phyloP scores from a whole-genome alignment of 2,113 vertebrate genomes.

The Amazona guildingii region DNA sequence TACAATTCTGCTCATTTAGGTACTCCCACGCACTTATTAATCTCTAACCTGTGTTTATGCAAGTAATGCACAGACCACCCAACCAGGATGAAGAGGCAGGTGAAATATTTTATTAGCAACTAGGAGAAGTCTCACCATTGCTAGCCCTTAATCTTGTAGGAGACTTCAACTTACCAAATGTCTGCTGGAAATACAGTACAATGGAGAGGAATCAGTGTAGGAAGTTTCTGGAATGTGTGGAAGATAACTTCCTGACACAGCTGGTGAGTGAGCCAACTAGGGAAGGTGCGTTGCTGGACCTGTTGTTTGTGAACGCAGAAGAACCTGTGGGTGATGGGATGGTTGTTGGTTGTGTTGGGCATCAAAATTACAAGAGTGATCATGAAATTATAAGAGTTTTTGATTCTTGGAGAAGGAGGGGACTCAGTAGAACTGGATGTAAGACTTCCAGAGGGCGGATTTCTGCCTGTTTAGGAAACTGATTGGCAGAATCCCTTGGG shows the following conservation, averaged over 20 bases:
- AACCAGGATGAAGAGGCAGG: background rate
- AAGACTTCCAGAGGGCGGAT: background rate
- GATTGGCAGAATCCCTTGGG: background rate
- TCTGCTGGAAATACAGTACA: background rate
- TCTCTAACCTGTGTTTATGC: background rate
- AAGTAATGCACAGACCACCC: background rate
- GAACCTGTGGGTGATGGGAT: background rate
- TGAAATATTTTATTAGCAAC: background rate
- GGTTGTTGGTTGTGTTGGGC: background rate
- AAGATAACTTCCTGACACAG: background rate
- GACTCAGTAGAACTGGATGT: background rate
- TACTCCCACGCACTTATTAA: background rate
- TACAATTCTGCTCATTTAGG: background rate
- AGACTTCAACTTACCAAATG: background rate
- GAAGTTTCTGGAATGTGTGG: background rate
- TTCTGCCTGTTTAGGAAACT: background rate
- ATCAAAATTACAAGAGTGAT: background rate
- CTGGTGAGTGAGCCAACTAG: background rate
- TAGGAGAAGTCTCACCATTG: background rate
- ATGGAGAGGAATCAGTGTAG: background rate
- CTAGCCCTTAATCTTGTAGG: background rate
- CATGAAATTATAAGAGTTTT: background rate
- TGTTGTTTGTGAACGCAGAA: background rate
- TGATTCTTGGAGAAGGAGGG: background rate
- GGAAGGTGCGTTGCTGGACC: background rate